These are phyloP conservation scores for Archegozetes longisetosus DNA, from an alignment of 1,140 invertebrate genomes.

Conservation along the genomic window DNA sequence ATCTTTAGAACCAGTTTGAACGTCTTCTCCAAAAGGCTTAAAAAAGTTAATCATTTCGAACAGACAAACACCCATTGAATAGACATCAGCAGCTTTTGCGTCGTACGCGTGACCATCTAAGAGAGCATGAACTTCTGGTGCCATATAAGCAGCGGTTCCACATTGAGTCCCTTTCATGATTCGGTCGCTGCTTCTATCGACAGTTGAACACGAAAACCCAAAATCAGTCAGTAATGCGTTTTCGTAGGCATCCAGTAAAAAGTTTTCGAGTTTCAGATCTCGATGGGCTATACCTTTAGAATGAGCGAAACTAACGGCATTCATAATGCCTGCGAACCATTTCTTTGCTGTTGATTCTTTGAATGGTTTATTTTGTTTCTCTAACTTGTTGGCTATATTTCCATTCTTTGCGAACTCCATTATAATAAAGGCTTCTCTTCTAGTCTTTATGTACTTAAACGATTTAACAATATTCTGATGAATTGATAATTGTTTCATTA, in stretches of 20 bases:
- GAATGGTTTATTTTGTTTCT: background rate
- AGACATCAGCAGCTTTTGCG: slow-evolving; percentile 3
- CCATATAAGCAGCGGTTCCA: slow-evolving; percentile 24
- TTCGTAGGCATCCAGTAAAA: slow-evolving; percentile 10
- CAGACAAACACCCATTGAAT: slow-evolving; percentile 24
- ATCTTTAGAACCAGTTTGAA: background rate
- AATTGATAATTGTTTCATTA: too few species aligned
- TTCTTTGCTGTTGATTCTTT: slow-evolving; percentile 4
- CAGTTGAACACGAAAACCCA: slow-evolving; percentile 2
- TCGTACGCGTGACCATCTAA: background rate
- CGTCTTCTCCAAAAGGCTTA: slow-evolving; percentile 27
- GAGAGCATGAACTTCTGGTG: slow-evolving; percentile 22
- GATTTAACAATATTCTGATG: slow-evolving; percentile 17
- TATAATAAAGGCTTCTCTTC: slow-evolving; percentile 12
- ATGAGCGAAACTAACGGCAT: slow-evolving; percentile 13
- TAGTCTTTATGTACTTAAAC: slow-evolving; percentile 16
- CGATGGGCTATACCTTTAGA: slow-evolving; percentile 13
- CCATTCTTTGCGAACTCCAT: slow-evolving; percentile 14
- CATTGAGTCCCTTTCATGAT: slow-evolving; percentile 19
- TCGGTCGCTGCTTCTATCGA: background rate
- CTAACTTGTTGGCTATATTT: background rate
- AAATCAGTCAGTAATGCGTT: slow-evolving; percentile 16
- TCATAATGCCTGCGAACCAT: slow-evolving; percentile 10
- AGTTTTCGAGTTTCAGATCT: slow-evolving; percentile 18
- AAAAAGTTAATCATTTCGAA: slow-evolving; percentile 24